Evolutionary conservation across 35 echinoderm and acorn worm species (phyloP).

Genomic region (Ptychodera flava): DNA sequence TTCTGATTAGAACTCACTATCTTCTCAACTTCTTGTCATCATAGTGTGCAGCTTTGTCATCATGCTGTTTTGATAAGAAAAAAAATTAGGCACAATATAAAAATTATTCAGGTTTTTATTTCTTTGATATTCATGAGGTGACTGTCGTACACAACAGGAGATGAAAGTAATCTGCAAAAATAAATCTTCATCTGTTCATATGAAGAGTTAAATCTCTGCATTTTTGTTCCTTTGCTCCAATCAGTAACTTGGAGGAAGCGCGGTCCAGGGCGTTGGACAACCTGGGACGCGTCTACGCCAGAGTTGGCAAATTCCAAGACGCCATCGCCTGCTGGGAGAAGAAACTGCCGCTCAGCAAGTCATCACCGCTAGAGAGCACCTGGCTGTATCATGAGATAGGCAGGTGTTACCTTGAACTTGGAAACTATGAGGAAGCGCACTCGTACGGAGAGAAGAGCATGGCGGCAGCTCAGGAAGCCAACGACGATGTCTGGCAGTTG

Average conservation of each 20-base stretch:
- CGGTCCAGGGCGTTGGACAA: constrained; percentile 87
- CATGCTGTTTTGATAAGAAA: no score
- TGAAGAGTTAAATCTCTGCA: no score
- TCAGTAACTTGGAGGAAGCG: constrained; percentile 80
- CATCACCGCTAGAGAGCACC: constrained; percentile 64
- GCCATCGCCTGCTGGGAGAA: constrained; percentile 73
- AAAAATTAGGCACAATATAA: no score
- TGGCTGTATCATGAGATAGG: constrained; percentile 98
- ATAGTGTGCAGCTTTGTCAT: no score
- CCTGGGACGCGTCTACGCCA: constrained; percentile 77
- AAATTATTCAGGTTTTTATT: no score
- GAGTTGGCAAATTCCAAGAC: constrained; percentile 78
- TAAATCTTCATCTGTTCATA: no score
- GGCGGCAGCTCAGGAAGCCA: constrained; percentile 76
- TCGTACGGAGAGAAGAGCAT: constrained; percentile 94
- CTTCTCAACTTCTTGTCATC: no score
- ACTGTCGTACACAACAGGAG: no score
- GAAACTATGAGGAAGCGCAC: constrained; percentile 54
- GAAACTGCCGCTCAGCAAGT: constrained; percentile 80
- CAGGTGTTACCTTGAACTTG: constrained; percentile 83
- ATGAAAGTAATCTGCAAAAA: no score
- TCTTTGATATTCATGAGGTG: no score
- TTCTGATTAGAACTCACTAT: no score
- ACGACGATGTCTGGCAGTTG: constrained; percentile 91
- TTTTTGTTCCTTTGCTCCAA: no score